Evolutionary conservation across 1,140 invertebrate species (phyloP), one percentile per base, ranked within the genome.

Genomic region (Neodiprion pinetum): DNA sequence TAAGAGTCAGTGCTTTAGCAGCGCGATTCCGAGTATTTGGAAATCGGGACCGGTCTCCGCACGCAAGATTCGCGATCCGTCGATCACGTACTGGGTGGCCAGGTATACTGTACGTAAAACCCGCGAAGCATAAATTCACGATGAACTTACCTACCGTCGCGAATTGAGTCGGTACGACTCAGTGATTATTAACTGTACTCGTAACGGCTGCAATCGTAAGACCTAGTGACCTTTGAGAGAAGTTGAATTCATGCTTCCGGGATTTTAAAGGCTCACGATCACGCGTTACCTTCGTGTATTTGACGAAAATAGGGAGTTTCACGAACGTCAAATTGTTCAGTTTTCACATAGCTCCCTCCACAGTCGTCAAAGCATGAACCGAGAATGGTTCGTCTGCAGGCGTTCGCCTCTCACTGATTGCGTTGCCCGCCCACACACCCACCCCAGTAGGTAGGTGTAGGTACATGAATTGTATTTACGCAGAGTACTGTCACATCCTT

Each of bases 121-220:
- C 53, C 53, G 53, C 53, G 53, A 61, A 61, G 53, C 53, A 61
- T 61, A 61, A 61, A 61, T 61, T 61, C 8, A 9, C 53, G 53
- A 61, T 53, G 53, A 5, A 61, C 53, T 5, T 17, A 61, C 9
- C 28, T 40, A 61, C 8, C 53, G 53, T 9, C 53, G 53, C 9
- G 53, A 7, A 12, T 61, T 17, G n/a, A 61, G 53, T 61, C 53
- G 53, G 53, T 61, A 61, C 53, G 9, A 5, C 53, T 61, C 53
- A 61, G 53, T 61, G 53, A 61, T 61, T 61, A 61, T 61, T 61
- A 61, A 61, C 53, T 61, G 53, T 61, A 61, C 53, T 61, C 53
- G n/a, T 61, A 61, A 17, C 53, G 53, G 53, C n/a, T 61, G 53
- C 53, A 17, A 61, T 61, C 53, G 53, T 9, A 61, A 61, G 53